Percentiles rank a stretch among this genome's conserved stretches.
Evolutionary conservation across 2,797 vertebrate genomes (phyloP).

Genomic region (Bradypus variegatus): DNA sequence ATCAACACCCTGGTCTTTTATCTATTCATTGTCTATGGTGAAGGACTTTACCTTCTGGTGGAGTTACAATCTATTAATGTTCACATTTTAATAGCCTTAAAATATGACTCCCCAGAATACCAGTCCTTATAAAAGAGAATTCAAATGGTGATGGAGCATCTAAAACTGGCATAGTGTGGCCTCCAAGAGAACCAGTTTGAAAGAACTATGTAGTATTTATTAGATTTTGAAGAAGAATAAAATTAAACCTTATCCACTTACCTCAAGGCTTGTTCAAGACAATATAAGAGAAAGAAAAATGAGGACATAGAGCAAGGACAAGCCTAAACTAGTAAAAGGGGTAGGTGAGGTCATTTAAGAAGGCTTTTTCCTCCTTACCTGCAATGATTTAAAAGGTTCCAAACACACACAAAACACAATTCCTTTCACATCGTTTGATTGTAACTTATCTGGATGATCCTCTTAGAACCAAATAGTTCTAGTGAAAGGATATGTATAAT

Average conservation of each 20-base stretch:
- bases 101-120: not conserved
- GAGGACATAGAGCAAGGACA: not conserved
- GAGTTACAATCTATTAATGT: not conserved
- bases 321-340: slow-evolving; percentile 2
- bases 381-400: not conserved
- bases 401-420: not conserved
- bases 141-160: not conserved
- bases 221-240: slow-evolving; percentile 9
- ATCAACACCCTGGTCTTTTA: not conserved
- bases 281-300: slow-evolving; percentile 16
- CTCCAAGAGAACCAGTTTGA: not conserved
- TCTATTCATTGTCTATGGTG: not conserved
- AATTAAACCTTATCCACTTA: slow-evolving; percentile 21
- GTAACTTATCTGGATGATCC: not conserved
- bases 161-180: not conserved
- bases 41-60: not conserved
- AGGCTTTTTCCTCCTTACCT: slow-evolving; percentile 4
- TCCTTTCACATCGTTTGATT: slow-evolving; percentile 32
- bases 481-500: not conserved
- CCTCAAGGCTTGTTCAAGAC: slow-evolving; percentile 17
- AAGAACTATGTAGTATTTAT: not conserved
- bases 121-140: not conserved
- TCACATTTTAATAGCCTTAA: slow-evolving; percentile 5
- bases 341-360: not conserved
- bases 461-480: slow-evolving; percentile 7